Evolutionary conservation across 2,797 vertebrate genomes (phyloP).

Genomic region (Sebastolobus altivelis): DNA sequence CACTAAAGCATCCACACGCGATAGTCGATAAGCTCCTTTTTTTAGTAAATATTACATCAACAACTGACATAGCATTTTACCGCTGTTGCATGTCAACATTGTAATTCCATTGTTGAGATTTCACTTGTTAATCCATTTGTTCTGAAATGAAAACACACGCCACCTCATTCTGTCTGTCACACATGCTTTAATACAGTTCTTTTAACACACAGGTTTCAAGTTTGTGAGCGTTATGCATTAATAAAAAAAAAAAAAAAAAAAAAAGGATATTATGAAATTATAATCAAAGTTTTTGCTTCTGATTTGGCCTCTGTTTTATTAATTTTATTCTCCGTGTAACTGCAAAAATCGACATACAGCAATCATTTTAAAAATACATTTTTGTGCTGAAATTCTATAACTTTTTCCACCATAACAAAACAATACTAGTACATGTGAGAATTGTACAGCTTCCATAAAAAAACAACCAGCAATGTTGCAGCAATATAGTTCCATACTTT

Average conservation of each 20-base stretch:
- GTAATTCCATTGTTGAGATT: conserved; percentile 40
- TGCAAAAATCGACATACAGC: neutral
- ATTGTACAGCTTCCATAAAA: neutral
- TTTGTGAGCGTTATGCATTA: neutral
- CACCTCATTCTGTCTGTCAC: conserved; percentile 36
- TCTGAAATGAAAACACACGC: neutral
- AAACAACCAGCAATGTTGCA: neutral
- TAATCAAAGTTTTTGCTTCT: neutral
- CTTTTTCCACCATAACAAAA: neutral
- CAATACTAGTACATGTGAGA: neutral
- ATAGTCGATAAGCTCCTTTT: conserved; percentile 41
- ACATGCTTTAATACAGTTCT: neutral
- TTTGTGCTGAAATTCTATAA: neutral
- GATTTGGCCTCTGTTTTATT: neutral
- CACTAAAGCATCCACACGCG: conserved; percentile 48
- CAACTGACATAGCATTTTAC: conserved; percentile 20
- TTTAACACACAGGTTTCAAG: conserved; percentile 5
- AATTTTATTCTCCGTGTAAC: neutral
- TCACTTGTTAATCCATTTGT: conserved; percentile 41
- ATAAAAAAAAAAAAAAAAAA: neutral
- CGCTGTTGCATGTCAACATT: conserved; percentile 45
- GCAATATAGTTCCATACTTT: neutral
- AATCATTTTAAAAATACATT: neutral
- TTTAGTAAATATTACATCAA: conserved; percentile 37
- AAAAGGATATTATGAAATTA: neutral